Conservation (phyloP, 2,113 vertebrate species). For the cat (Felis catus) region F.catus_Fca126_mat1.0 CM031417.1:67102001-67102500, state of each 20-base stretch:
- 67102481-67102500: not conserved
- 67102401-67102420: not conserved
- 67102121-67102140: constrained; percentile 11
- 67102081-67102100: not conserved
- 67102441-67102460: not conserved
- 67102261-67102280: not conserved
- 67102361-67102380: not conserved
- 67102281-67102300: not conserved
- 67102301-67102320: not conserved
- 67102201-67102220: not conserved
- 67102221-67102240: not conserved
- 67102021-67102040: not conserved
- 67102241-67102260: not conserved
- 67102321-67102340: not conserved
- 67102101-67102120: not conserved
- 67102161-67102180: not conserved
- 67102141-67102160: not conserved
- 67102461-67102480: not conserved
- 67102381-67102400: not conserved
- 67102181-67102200: not conserved
- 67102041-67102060: not conserved
- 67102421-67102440: not conserved
- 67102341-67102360: not conserved
- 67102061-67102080: not conserved
- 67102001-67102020: not conserved